Conservation (phyloP, 2,797 vertebrate species). For the Avahi laniger region DNA sequence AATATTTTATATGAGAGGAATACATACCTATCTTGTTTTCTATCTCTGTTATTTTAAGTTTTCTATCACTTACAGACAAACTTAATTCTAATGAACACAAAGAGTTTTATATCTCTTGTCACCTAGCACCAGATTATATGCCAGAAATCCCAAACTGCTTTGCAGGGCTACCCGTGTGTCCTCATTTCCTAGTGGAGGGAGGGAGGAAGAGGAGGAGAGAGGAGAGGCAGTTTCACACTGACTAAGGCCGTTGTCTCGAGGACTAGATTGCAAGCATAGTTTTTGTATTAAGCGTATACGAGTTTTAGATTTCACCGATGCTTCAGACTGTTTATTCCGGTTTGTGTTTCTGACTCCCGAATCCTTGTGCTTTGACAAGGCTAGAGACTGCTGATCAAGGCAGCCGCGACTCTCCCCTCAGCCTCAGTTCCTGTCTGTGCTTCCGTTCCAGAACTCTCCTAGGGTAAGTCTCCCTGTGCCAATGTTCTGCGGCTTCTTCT, state of each 20-base stretch:
- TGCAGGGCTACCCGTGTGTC: not conserved
- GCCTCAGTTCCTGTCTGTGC: not conserved
- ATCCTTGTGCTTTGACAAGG: not conserved
- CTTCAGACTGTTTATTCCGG: not conserved
- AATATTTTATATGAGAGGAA: not conserved
- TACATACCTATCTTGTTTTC: not conserved
- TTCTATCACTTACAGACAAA: not conserved
- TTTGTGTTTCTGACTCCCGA: not conserved
- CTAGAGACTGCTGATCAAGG: not conserved
- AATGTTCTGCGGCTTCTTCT: not conserved
- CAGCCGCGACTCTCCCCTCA: accelerated
- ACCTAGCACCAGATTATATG: not conserved
- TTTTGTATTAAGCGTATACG: not conserved
- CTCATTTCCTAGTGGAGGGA: not conserved
- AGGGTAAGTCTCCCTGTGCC: not conserved
- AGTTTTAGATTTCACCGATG: constrained; percentile 23
- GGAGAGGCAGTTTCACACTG: not conserved
- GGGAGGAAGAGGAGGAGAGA: not conserved
- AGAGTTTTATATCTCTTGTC: not conserved
- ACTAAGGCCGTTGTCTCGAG: not conserved
- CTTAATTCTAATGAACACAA: not conserved
- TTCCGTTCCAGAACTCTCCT: not conserved
- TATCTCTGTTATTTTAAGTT: not conserved
- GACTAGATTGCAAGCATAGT: not conserved
- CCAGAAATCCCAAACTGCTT: not conserved